A percentile compares a stretch with the other conserved stretches of the same genome.
These are phyloP conservation scores for Mixornis gularis DNA, from an alignment of 2,113 vertebrate species.

Conservation along the genomic window DNA sequence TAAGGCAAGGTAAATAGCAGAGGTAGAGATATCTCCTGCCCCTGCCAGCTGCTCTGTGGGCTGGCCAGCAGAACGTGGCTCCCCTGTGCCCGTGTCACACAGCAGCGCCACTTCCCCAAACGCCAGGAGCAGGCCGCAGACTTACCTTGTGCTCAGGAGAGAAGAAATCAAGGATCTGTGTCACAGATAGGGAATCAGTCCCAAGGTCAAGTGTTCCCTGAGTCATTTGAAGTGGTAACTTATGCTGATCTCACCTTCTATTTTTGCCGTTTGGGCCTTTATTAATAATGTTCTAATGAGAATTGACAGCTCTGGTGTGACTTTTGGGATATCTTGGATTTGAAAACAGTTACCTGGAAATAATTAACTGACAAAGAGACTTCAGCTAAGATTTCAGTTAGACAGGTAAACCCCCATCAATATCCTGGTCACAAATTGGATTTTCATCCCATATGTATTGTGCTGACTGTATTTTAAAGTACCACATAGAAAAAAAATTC, in stretches of 20 bases:
- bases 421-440: not conserved
- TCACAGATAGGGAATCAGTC: not conserved
- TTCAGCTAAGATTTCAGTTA: not conserved
- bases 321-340: not conserved
- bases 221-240: not conserved
- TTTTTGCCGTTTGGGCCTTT: not conserved
- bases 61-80: not conserved
- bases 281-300: not conserved
- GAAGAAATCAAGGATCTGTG: not conserved
- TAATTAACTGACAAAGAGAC: not conserved
- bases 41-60: too few relatives aligned
- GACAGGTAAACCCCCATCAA: not conserved
- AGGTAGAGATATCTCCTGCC: rapidly evolving
- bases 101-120: not conserved
- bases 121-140: not conserved
- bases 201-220: not conserved
- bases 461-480: not conserved
- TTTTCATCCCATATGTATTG: not conserved
- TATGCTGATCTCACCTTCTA: not conserved
- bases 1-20: not conserved
- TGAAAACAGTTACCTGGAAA: not conserved
- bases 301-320: not conserved
- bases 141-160: not conserved
- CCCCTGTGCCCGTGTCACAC: not conserved
- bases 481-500: not conserved